phyloP scores from a whole-genome alignment of 2,888 invertebrate genomes.

The Leptopilina myrica region DNA sequence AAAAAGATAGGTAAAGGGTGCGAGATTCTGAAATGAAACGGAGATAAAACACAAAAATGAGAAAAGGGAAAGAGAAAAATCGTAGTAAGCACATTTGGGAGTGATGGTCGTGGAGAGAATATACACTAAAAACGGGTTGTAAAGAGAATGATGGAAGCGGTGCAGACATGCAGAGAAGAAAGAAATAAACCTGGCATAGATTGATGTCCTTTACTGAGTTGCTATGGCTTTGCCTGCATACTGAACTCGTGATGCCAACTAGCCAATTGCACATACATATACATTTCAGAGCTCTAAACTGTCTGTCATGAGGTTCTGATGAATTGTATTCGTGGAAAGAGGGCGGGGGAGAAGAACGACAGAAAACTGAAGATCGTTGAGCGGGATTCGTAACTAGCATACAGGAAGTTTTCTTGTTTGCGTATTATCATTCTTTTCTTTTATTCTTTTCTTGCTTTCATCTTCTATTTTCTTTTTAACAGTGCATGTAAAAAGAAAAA shows the following conservation, averaged over 20 bases:
- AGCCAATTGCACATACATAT: constrained; percentile 42
- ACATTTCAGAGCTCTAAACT: constrained; percentile 24
- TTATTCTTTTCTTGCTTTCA: constrained; percentile 15
- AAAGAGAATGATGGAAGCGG: neutral
- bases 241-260: constrained; percentile 40
- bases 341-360: neutral
- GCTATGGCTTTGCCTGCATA: constrained; percentile 45
- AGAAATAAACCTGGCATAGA: constrained; percentile 50
- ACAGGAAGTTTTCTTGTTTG: constrained; percentile 43
- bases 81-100: constrained; percentile 26
- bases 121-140: neutral
- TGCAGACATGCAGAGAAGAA: constrained; percentile 35
- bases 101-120: neutral
- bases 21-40: constrained; percentile 10
- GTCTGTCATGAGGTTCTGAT: constrained; percentile 48
- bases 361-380: constrained; percentile 31
- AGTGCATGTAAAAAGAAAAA: no score
- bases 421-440: constrained; percentile 22
- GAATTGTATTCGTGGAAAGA: constrained; percentile 38
- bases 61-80: constrained; percentile 13
- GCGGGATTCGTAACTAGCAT: constrained; percentile 44
- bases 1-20: constrained; percentile 29
- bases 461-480: neutral
- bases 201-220: constrained; percentile 51
- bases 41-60: constrained; percentile 14